Percentiles rank a stretch among this genome's conserved stretches.
These are phyloP conservation scores for Girardia tigrina DNA, from an alignment of 2,888 invertebrate species.

Conservation along the genomic window DNA sequence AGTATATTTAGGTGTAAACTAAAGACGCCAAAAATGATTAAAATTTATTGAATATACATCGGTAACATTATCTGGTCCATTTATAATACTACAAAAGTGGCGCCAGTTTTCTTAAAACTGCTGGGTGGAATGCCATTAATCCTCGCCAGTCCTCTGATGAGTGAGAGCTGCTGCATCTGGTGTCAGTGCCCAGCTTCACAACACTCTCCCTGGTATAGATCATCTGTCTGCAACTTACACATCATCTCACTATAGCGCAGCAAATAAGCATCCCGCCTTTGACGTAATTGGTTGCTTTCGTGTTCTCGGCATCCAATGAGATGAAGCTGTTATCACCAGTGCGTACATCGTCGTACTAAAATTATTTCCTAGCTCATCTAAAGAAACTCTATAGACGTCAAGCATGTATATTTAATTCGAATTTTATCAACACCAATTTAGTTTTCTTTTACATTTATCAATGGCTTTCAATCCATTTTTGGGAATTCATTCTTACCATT, in stretches of 20 bases:
- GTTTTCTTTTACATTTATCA: neutral
- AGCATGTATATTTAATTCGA: conserved; percentile 20
- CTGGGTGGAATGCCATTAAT: conserved; percentile 17
- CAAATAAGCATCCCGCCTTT: conserved; percentile 19
- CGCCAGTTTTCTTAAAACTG: conserved; percentile 23
- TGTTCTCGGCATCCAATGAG: neutral
- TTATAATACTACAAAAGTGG: conserved; percentile 17
- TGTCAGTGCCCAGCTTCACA: conserved; percentile 23
- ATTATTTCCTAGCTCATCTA: conserved; percentile 23
- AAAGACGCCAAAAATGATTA: conserved; percentile 16
- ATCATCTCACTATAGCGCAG: conserved; percentile 18
- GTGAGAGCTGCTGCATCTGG: conserved; percentile 23
- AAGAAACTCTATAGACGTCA: conserved; percentile 23
- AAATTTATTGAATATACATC: conserved; percentile 23
- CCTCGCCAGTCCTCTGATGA: conserved; percentile 13
- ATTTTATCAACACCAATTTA: neutral
- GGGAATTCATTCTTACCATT: conserved; percentile 6
- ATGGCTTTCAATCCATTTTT: conserved; percentile 16
- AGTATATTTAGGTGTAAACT: conserved; percentile 20
- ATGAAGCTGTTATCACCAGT: neutral
- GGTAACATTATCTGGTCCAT: conserved; percentile 17
- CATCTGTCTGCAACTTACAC: conserved; percentile 23
- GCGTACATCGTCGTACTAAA: conserved; percentile 23
- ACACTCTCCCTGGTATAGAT: conserved; percentile 21
- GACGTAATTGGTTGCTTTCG: conserved; percentile 4